A percentile compares a stretch with the other conserved stretches of the same genome.
Evolutionary conservation across 2,888 invertebrate species (phyloP).

Genomic region (Thysanoteuthis rhombus): DNA sequence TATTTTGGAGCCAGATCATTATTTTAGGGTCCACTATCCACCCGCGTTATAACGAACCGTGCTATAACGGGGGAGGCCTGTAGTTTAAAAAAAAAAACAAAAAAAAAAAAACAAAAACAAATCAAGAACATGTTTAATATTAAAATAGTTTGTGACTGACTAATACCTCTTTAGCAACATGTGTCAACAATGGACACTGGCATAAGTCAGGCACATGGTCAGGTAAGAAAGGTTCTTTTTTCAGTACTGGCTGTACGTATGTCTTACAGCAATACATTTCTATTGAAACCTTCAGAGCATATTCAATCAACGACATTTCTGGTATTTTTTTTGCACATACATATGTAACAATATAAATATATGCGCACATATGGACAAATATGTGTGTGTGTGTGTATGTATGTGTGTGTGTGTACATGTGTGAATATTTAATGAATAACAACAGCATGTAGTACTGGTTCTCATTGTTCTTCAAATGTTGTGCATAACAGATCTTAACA

Average conservation of each 20-base stretch:
- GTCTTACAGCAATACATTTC: not conserved
- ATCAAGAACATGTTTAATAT: not conserved
- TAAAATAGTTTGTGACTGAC: not conserved
- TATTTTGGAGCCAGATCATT: no score
- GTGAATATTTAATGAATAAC: not conserved
- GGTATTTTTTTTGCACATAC: not conserved
- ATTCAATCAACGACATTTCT: not conserved
- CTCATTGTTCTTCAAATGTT: not conserved
- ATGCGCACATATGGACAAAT: not conserved
- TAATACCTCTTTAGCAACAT: not conserved
- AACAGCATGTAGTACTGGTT: not conserved
- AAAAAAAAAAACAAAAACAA: not conserved
- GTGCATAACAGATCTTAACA: not conserved
- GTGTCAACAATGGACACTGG: conserved; percentile 12
- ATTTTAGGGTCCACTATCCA: no score
- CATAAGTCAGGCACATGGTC: not conserved
- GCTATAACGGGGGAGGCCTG: no score
- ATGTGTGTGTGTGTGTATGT: not conserved
- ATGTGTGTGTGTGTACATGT: not conserved
- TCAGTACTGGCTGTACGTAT: not conserved
- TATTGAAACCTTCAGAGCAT: not conserved
- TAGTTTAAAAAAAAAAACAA: no score
- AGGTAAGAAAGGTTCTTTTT: not conserved
- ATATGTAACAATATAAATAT: not conserved
- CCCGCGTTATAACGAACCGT: no score